Percentiles rank a stretch among this genome's conserved stretches.
phyloP scores from a whole-genome alignment of 1,140 invertebrate species.

The Euborellia annulipes region DNA sequence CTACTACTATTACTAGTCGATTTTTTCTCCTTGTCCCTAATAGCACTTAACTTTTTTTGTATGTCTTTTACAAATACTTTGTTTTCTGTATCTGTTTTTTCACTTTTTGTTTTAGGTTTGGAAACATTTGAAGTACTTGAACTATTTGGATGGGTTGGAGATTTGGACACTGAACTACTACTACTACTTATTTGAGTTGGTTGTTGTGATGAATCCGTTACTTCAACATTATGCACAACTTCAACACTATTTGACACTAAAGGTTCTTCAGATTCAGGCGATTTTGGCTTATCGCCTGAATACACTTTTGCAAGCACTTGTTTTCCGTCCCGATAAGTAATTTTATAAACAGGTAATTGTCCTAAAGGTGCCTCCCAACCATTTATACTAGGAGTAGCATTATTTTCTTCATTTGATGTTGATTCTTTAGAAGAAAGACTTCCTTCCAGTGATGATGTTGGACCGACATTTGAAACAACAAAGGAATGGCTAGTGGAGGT shows the following conservation, averaged over 20 bases:
- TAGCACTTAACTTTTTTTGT: conserved; percentile 10
- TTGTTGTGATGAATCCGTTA: conserved; percentile 8
- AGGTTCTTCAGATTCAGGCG: conserved; percentile 7
- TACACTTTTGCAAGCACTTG: conserved; percentile 49
- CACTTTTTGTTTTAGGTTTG: conserved; percentile 17
- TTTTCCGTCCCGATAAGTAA: conserved; percentile 55
- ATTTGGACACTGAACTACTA: background rate
- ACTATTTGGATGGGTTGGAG: too few relatives aligned
- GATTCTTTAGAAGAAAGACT: conserved; percentile 4
- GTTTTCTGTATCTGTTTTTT: conserved; percentile 22
- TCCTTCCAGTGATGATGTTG: background rate
- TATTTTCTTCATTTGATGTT: conserved; percentile 3
- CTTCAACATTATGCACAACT: conserved; percentile 9
- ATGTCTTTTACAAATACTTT: conserved; percentile 12
- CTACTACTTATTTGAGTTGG: background rate
- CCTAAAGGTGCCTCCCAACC: conserved; percentile 8
- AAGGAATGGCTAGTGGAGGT: conserved; percentile 1
- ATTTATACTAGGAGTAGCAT: conserved; percentile 11
- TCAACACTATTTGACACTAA: conserved; percentile 10
- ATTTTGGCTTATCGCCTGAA: conserved; percentile 21
- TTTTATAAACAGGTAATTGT: conserved; percentile 38
- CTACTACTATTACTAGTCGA: conserved; percentile 27
- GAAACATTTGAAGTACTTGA: too few relatives aligned
- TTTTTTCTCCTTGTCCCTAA: conserved; percentile 27
- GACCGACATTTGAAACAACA: background rate